Evolutionary conservation across 2,888 invertebrate genomes (phyloP).

Genomic region (Baronia brevicornis): DNA sequence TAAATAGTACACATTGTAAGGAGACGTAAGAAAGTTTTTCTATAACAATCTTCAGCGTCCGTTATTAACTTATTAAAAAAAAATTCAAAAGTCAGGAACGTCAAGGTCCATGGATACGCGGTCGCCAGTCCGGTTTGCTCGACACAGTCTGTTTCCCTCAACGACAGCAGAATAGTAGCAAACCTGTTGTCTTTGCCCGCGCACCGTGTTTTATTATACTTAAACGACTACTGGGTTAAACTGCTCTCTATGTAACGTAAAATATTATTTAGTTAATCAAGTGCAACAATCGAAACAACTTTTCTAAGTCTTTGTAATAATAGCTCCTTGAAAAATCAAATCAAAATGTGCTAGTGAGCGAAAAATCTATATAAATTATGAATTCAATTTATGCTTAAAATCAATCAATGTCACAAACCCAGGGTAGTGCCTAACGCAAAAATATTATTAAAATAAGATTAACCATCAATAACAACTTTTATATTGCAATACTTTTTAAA

Average conservation of each 20-base stretch:
- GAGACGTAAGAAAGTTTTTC: neutral
- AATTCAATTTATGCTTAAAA: too few species aligned
- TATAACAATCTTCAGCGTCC: neutral
- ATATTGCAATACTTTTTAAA: too few species aligned
- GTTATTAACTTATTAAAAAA: constrained; percentile 2
- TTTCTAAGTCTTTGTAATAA: neutral
- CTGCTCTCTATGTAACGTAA: constrained; percentile 1
- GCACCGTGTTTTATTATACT: constrained; percentile 12
- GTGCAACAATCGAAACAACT: neutral
- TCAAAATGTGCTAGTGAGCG: too few species aligned
- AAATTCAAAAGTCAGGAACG: constrained; percentile 25
- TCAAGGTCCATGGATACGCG: constrained; percentile 47
- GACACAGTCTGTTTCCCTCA: constrained; percentile 62
- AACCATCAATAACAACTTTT: too few species aligned
- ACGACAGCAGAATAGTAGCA: constrained; percentile 37
- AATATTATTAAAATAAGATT: too few species aligned
- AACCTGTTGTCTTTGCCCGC: constrained; percentile 38
- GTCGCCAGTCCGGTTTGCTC: constrained; percentile 31
- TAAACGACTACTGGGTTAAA: constrained; percentile 6
- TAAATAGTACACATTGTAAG: neutral
- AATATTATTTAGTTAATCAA: neutral
- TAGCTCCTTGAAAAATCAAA: too few species aligned
- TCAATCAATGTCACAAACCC: too few species aligned
- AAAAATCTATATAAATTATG: too few species aligned
- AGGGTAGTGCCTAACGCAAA: too few species aligned